Conservation (phyloP, 1,140 invertebrate genomes). For the Pachypeltis micranthus region DNA sequence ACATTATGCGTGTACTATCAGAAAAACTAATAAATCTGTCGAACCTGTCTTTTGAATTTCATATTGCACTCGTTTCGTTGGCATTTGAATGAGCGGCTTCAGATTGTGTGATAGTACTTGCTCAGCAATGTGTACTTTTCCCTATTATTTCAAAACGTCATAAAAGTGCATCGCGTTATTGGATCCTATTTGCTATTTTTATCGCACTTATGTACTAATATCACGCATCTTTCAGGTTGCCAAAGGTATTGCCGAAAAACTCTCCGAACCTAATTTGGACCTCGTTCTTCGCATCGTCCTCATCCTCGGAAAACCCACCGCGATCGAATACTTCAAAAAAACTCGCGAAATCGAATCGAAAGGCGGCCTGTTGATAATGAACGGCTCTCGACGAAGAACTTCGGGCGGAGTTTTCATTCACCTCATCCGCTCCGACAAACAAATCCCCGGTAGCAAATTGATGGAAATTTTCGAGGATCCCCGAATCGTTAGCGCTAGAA, state of each 20-base stretch:
- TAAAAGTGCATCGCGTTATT: too few species aligned
- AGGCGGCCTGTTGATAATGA: constrained; percentile 37
- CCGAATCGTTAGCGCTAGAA: background rate
- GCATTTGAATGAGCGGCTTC: too few species aligned
- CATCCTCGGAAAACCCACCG: constrained; percentile 33
- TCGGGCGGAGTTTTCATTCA: constrained; percentile 39
- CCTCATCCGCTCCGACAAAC: constrained; percentile 22
- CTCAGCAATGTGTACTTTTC: too few species aligned
- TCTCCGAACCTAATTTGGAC: constrained; percentile 14
- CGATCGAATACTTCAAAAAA: constrained; percentile 31
- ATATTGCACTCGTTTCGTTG: too few species aligned
- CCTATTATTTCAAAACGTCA: too few species aligned
- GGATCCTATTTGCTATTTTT: too few species aligned
- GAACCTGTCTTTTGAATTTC: too few species aligned
- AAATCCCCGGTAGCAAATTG: constrained; percentile 1
- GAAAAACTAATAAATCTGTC: too few species aligned
- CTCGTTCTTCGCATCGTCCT: constrained; percentile 31
- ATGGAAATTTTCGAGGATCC: constrained; percentile 16
- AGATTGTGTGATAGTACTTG: too few species aligned
- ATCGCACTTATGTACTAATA: too few species aligned
- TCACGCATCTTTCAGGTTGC: constrained; percentile 9
- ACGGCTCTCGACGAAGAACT: constrained; percentile 35
- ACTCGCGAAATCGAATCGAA: constrained; percentile 35
- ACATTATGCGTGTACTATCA: too few species aligned
- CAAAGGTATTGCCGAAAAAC: constrained; percentile 12